Evolutionary conservation across 92 coral and sea anemone species (phyloP), one percentile per base, ranked within the genome.

Genomic region (Porites rus): DNA sequence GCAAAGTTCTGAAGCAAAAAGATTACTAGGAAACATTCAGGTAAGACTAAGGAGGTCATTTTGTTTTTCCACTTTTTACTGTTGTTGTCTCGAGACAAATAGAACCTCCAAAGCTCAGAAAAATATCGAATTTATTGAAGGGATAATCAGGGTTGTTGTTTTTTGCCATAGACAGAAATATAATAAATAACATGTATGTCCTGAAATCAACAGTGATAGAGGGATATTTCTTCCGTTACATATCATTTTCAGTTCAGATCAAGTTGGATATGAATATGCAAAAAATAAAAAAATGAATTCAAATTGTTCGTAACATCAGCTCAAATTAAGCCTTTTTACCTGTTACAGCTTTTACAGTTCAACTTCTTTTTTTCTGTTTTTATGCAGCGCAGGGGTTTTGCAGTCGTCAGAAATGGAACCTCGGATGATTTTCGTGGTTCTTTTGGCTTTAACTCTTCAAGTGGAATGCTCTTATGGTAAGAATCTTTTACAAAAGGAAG

Each of bases 391-490:
- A 81, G 77, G 58, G 70, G 31, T n/a, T 6, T 52, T 11, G 52
- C 65, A 67, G 7, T 79, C 18, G 14, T 81, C 77, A 12, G 63
- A 31, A 7, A 83, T 83, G 87, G 63, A 61, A 54, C 51, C 87
- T 1, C 80, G 80, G 51, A 22, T 51, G 51, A 51, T 82, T 25
- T 12, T 83, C 31, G 52, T 74, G 3, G 64, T 74, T 62, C 16
- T 83, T 46, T 63, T 83, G 4, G 80, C 73, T 10, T 73, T 61
- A 16, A 72, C 73, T 31, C 74, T 83, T 51, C 74, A 51, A 73
- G 87, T 51, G 13, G 73, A 83, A 52, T 73, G 87, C 25, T 83
- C 87, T 22, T 31, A 8, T 8, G 80, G 87, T 83, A 54, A 74
- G 87, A 10, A 54, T 52, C 65, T 25, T 51, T 25, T 2, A 54